Base-by-base conservation (phyloP, 2,113 vertebrate species). In the Podocnemis expansa region DNA sequence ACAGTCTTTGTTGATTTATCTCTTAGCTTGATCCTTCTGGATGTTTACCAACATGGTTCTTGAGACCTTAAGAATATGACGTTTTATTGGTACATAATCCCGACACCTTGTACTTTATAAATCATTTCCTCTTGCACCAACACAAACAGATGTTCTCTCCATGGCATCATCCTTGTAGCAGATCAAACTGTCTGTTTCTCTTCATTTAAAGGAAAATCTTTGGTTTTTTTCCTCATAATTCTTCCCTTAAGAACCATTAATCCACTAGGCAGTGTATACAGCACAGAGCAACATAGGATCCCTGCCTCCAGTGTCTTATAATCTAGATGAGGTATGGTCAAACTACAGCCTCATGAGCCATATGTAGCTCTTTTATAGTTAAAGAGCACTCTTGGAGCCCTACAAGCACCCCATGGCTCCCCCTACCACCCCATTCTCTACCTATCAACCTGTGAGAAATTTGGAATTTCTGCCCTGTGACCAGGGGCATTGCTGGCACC, bases 181-280 rank as follows among this genome's bases (percentile, higher is more conserved):
- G 52, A 80, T 90, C 91, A 90, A 96, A 87, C 52, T 76, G 41
- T 85, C 85, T 88, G 29, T 84, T 54, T 94, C 80, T 90, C 85
- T 89, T 85, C 54, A 67, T 11, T 85, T 52, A 85, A 84, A 89
- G 41, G 93, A 96, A 95, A 93, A 91, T 82, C 47, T 85, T 90
- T 63, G 49, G n/a, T 84, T 1, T 19, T 87, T 93, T 91, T 89
- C 89, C 84, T 87, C 34, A 93, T 85, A 38, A 78, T 93, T 90
- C 87, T 93, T 96, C 95, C 94, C 93, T 78, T 78, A 84, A 73
- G 78, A 96, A 93, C 80, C 38, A 82, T 93, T 91, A 91, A 91
- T 90, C 73, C 2, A 3, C 43, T 90, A 89, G 84, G n/a, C 45
- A 60, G 16, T 91, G 96, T 80, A 93, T 80, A 49, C 83, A 91